These are phyloP conservation scores for Prorops nasuta DNA, from an alignment of 1,140 invertebrate species.

Conservation along the genomic window DNA sequence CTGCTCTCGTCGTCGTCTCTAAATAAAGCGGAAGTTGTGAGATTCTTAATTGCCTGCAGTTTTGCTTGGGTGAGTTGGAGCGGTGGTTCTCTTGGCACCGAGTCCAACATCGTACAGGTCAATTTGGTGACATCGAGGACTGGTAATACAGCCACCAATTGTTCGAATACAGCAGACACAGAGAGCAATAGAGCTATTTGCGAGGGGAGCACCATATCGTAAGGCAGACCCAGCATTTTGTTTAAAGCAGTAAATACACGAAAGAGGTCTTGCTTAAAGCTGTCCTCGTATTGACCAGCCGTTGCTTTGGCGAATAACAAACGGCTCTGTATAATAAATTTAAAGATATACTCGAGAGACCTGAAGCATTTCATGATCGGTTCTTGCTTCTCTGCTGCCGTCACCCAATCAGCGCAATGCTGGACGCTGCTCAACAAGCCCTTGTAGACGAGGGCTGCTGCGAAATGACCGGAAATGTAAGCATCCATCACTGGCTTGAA, in stretches of 20 bases:
- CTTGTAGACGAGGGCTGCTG: conserved; percentile 92
- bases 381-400: conserved; percentile 79
- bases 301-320: conserved; percentile 85
- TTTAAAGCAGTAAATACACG: conserved; percentile 75
- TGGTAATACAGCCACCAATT: conserved; percentile 64
- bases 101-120: conserved; percentile 68
- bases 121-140: conserved; percentile 68
- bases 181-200: conserved; percentile 71
- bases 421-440: conserved; percentile 85
- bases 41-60: conserved; percentile 69
- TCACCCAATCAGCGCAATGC: conserved; percentile 88
- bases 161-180: conserved; percentile 63
- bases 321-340: conserved; percentile 91
- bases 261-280: conserved; percentile 75
- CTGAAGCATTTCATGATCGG: conserved; percentile 87
- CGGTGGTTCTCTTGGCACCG: conserved; percentile 64
- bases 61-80: conserved; percentile 70
- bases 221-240: conserved; percentile 70
- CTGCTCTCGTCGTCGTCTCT: conserved; percentile 70
- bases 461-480: conserved; percentile 94
- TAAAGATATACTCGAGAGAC: conserved; percentile 92
- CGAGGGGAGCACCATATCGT: conserved; percentile 73
- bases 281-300: conserved; percentile 84
- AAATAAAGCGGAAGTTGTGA: conserved; percentile 72
- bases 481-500: conserved; percentile 94